Evolutionary conservation across 1,140 invertebrate species (phyloP).

Genomic region (Drosophila repleta): DNA sequence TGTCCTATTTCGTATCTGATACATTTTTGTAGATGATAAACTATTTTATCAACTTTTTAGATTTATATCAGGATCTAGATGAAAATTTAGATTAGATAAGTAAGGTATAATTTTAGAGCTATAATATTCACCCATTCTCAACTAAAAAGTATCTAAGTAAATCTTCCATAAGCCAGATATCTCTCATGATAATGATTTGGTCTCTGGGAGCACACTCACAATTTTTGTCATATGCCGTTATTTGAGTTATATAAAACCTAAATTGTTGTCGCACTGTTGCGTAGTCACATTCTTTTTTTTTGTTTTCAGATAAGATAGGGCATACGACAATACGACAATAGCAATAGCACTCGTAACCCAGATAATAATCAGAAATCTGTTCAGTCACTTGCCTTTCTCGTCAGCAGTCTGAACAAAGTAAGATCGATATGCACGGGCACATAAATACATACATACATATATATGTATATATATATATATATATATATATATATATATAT

Average conservation of each 20-base stretch:
- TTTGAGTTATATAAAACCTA: constrained; percentile 45
- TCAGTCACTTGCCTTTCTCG: constrained; percentile 44
- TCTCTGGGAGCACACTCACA: background rate
- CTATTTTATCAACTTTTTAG: background rate
- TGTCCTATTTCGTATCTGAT: too few species aligned
- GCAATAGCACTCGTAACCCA: constrained; percentile 23
- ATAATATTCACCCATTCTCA: background rate
- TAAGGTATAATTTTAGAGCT: too few species aligned
- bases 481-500: constrained; percentile 7
- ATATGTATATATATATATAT: constrained; percentile 5
- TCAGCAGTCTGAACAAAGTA: constrained; percentile 49
- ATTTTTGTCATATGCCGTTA: constrained; percentile 31
- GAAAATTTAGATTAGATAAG: too few species aligned
- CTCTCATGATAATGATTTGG: background rate
- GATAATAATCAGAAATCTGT: constrained; percentile 65
- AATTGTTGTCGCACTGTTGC: constrained; percentile 32
- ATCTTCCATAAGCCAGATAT: background rate
- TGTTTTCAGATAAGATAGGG: constrained; percentile 57
- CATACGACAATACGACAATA: constrained; percentile 1
- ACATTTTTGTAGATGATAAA: too few species aligned
- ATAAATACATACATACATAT: constrained; percentile 5
- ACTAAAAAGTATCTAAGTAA: background rate
- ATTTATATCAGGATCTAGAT: too few species aligned
- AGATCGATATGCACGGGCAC: constrained; percentile 49
- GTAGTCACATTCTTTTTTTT: constrained; percentile 14